Percentiles rank a stretch among this genome's conserved stretches.
Conservation (phyloP, 2,797 vertebrate genomes). For the Coregonus sp. region DNA sequence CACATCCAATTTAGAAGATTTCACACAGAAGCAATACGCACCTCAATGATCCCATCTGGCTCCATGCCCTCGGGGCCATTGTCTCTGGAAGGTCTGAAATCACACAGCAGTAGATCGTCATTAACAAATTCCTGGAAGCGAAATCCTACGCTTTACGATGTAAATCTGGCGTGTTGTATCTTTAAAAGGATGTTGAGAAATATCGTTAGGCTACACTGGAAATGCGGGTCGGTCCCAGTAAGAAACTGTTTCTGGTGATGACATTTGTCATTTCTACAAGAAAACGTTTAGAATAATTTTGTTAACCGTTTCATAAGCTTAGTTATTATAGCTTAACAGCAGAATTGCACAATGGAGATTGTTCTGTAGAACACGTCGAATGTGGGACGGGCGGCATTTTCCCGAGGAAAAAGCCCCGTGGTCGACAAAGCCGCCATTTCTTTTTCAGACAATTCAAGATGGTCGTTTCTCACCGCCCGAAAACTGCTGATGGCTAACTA, state of each 20-base stretch:
- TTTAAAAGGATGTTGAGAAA: no score
- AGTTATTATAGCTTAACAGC: background rate
- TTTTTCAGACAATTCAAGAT: slow-evolving; percentile 61
- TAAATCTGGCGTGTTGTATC: no score
- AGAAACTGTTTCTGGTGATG: background rate
- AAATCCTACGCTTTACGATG: no score
- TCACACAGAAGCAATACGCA: slow-evolving; percentile 49
- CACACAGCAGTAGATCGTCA: background rate
- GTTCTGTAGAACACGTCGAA: background rate
- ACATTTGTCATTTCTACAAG: background rate
- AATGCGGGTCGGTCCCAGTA: no score
- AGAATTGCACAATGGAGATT: background rate
- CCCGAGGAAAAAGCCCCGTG: background rate
- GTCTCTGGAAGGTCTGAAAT: slow-evolving; percentile 81
- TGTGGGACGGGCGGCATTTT: slow-evolving; percentile 25
- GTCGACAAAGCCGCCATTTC: slow-evolving; percentile 65
- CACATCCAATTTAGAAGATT: background rate
- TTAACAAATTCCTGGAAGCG: background rate
- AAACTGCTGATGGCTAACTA: background rate
- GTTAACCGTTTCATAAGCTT: no score
- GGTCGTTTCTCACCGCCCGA: slow-evolving; percentile 42
- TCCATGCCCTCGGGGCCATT: slow-evolving; percentile 95
- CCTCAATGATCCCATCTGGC: slow-evolving; percentile 93
- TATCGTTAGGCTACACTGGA: no score
- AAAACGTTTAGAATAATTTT: no score